Evolutionary conservation across 2,888 invertebrate genomes (phyloP), one percentile per base, ranked within the genome.

Genomic region (Gandaritis pyraliata): DNA sequence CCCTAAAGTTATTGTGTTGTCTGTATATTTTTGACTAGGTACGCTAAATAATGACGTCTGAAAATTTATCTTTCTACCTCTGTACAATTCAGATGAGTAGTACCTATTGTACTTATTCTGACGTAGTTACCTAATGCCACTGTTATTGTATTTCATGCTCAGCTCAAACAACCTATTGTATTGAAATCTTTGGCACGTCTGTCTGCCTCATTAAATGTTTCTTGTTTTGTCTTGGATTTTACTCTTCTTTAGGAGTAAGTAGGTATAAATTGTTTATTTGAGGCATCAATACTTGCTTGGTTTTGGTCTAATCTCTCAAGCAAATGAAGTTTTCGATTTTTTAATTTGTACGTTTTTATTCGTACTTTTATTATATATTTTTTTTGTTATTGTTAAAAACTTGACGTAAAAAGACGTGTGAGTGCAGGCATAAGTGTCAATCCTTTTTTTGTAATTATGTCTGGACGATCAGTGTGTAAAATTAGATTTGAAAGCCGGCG

Each of bases 131-230:
- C 16, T 16, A 41, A 53, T 48, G 16, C 29, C 29, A 53, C 36
- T 63, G 51, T 52, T 63, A 47, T 56, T 61, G 55, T 47, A 61
- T 61, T 56, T 52, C 47, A 56, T 30, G 46, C 43, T 33, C 33
- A 49, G 43, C 52, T 43, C 33, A 62, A 62, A 54, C 53, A 57
- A 54, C 33, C 53, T 53, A 62, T 58, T 58, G 58, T 58, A 29
- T 49, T 54, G 50, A 41, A 52, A 43, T 48, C 10, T 33, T 52
- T 47, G 33, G 54, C 46, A 53, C 54, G 16, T 36, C 29, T 58
- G 57, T 29, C 41, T 57, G 48, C 29, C n/a, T 47, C 52, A 61
- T 56, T 39, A 48, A 49, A 51, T 55, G 33, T 46, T 50, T 38
- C 46, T 49, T 47, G 46, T 58, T 58, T 41, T 52, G 52, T 47